Percentiles rank a stretch among this genome's conserved stretches.
phyloP scores from a whole-genome alignment of 2,113 vertebrate genomes.

The Chionodraco myersi region DNA sequence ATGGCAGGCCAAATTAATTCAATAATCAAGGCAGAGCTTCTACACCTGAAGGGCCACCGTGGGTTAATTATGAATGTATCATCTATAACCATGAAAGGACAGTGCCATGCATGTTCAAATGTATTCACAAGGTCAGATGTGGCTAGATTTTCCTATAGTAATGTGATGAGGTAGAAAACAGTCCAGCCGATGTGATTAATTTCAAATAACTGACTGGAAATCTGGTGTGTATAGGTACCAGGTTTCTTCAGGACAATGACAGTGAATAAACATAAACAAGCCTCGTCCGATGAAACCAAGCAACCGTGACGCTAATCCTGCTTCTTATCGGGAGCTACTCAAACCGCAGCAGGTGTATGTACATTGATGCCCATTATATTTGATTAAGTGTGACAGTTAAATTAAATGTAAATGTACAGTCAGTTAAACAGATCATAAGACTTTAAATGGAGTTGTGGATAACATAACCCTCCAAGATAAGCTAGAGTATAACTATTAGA shows the following conservation, averaged over 20 bases:
- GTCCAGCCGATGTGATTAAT: constrained; percentile 9
- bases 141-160: neutral
- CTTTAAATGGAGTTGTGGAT: neutral
- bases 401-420: neutral
- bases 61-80: constrained; percentile 61
- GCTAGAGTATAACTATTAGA: neutral
- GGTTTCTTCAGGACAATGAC: constrained; percentile 38
- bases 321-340: constrained; percentile 36
- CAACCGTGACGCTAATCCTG: constrained; percentile 43
- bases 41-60: neutral
- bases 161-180: constrained; percentile 2
- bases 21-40: constrained; percentile 32
- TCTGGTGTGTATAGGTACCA: neutral
- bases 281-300: constrained; percentile 34
- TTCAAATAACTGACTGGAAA: neutral
- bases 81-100: constrained; percentile 2
- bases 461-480: neutral
- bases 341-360: constrained; percentile 36
- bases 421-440: neutral
- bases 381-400: constrained; percentile 4
- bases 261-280: constrained; percentile 42
- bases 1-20: constrained; percentile 17
- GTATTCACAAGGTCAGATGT: constrained; percentile 9
- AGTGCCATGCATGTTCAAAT: neutral
- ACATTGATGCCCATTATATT: constrained; percentile 1